Base-by-base conservation (phyloP, 2,797 vertebrate species). In the Bucorvus abyssinicus region DNA sequence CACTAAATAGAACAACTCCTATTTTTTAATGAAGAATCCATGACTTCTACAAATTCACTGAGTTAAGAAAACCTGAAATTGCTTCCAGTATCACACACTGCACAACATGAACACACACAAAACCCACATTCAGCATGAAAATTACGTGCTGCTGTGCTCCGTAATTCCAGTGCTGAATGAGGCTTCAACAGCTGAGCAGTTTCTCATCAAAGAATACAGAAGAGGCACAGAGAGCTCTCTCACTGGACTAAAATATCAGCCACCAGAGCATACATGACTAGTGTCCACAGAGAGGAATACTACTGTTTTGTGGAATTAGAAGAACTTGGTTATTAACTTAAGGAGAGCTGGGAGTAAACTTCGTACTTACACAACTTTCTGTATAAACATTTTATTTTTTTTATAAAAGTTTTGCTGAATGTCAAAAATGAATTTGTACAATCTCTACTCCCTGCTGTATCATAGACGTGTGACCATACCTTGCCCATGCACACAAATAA, bases 21-120 rank as follows among this genome's bases (percentile, higher is more conserved):
- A 32, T 63, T 97, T 97, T 97, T 97, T 97, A 96, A 95, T 88
- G 84, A 97, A 92, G 94, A 90, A 95, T 93, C 91, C 55, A 81
- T 34, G 63, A 94, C 86, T 97, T 88, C 69, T 87, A 95, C 94
- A 77, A 94, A 92, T 95, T 84, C 68, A 94, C 84, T 59, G 88
- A 96, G 92, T 91, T 82, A 86, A 50, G 56, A 84, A 98, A 97
- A 94, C 83, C 95, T 92, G 92, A 81, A 89, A 89, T 94, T 96
- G 97, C 95, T 97, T 97, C 95, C 93, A 94, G 84, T 70, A 84
- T 70, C 92, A 97, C 75, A 92, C 68, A 89, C 78, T 89, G 68
- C 91, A 94, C 70, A 87, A 95, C 93, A 96, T 92, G 96, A 97
- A 97, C 80, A 93, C 78, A 61, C 42, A 77, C 26, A 83, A 86